phyloP scores from a whole-genome alignment of 2,888 invertebrate genomes.

The Carpatolechia fugitivella region DNA sequence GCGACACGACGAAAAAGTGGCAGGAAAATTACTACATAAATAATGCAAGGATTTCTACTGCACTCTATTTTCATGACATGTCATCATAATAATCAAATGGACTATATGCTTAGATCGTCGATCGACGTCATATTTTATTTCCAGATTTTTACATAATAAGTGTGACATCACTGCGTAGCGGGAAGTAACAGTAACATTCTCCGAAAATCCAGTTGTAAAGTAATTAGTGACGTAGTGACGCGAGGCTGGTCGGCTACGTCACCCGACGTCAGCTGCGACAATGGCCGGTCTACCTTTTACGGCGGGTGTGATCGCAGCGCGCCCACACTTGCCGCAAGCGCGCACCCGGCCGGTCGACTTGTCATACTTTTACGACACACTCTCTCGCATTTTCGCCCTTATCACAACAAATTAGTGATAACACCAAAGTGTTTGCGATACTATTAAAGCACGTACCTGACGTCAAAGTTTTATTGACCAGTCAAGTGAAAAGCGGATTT shows the following conservation, averaged over 20 bases:
- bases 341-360: slow-evolving; percentile 41
- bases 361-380: slow-evolving; percentile 23
- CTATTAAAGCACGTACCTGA: slow-evolving; percentile 21
- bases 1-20: too few species aligned
- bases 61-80: too few species aligned
- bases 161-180: not conserved
- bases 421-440: slow-evolving; percentile 36
- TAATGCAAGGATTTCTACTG: too few species aligned
- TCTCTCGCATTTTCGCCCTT: slow-evolving; percentile 28
- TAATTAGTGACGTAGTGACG: not conserved
- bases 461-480: slow-evolving; percentile 32
- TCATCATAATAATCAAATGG: too few species aligned
- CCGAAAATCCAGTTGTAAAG: not conserved
- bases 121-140: too few species aligned
- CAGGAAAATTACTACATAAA: too few species aligned
- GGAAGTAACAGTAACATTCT: not conserved
- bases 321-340: slow-evolving; percentile 27
- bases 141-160: not conserved
- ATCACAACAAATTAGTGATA: slow-evolving; percentile 59
- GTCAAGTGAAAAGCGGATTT: not conserved
- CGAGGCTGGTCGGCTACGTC: slow-evolving; percentile 10
- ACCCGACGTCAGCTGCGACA: slow-evolving; percentile 5
- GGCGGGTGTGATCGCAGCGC: slow-evolving; percentile 16
- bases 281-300: not conserved
- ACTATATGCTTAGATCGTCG: too few species aligned